These are phyloP conservation scores for Karalla daura DNA, from an alignment of 2,797 vertebrate species.

Conservation along the genomic window DNA sequence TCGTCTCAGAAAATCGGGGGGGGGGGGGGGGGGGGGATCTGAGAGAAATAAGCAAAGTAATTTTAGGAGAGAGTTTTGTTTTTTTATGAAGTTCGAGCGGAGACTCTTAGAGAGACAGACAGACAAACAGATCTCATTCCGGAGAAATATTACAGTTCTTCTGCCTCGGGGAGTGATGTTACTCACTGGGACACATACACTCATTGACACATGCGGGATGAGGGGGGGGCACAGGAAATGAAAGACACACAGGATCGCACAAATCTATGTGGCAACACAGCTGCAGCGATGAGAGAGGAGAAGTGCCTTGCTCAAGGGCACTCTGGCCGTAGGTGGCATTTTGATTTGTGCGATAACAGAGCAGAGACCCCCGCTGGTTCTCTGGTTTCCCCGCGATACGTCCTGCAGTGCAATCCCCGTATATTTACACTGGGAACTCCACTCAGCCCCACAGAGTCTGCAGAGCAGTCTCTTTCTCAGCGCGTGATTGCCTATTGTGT, in stretches of 20 bases:
- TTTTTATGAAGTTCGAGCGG: slow-evolving; percentile 17
- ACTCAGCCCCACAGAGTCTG: slow-evolving; percentile 23
- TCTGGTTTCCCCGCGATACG: slow-evolving; percentile 34
- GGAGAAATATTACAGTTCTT: slow-evolving; percentile 27
- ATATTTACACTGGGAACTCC: slow-evolving; percentile 38
- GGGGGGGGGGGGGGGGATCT: no score
- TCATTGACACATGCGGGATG: background rate
- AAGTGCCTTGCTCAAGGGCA: slow-evolving; percentile 54
- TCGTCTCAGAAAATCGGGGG: no score
- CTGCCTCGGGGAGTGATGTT: slow-evolving; percentile 33
- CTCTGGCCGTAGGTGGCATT: slow-evolving; percentile 39
- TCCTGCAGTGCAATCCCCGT: slow-evolving; percentile 24
- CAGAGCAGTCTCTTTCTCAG: slow-evolving; percentile 31
- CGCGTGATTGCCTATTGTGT: slow-evolving; percentile 4
- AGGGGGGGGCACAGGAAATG: slow-evolving; percentile 12
- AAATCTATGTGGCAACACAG: slow-evolving; percentile 25
- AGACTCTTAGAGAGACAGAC: slow-evolving; percentile 4
- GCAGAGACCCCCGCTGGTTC: slow-evolving; percentile 41
- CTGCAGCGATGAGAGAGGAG: slow-evolving; percentile 34
- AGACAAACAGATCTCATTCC: slow-evolving; percentile 21
- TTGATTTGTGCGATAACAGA: slow-evolving; percentile 44
- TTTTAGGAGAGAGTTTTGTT: slow-evolving; percentile 10
- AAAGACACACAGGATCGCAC: slow-evolving; percentile 31
- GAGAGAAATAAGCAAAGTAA: background rate
- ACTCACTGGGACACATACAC: slow-evolving; percentile 31